phyloP scores from a whole-genome alignment of 2,113 vertebrate genomes.

The Ceuthmochares aereus region DNA sequence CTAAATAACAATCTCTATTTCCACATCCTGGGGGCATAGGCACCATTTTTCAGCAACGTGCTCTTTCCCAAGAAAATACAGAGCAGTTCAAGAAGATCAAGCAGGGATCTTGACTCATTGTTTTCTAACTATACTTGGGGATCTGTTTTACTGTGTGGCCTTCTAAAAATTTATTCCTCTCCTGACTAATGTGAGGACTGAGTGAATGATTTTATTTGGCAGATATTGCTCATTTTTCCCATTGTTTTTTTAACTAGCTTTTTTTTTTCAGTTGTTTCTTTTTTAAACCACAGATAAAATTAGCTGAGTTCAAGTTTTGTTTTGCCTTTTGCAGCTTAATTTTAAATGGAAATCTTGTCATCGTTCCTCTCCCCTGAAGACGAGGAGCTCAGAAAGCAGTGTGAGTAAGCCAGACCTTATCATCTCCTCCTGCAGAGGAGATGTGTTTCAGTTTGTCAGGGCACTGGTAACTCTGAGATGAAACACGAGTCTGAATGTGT shows the following conservation, averaged over 20 bases:
- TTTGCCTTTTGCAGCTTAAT: slow-evolving; percentile 32
- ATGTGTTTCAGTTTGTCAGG: not conserved
- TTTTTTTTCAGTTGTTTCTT: not conserved
- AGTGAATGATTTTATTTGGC: slow-evolving; percentile 39
- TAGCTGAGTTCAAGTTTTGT: slow-evolving; percentile 26
- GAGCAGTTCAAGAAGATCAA: not conserved
- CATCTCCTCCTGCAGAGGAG: not conserved
- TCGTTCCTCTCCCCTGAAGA: slow-evolving; percentile 19
- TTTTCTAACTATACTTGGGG: not conserved
- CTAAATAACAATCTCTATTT: fast-evolving
- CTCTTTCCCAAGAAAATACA: not conserved
- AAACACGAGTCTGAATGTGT: not conserved
- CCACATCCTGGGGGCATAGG: not conserved
- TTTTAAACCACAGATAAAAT: slow-evolving; percentile 47
- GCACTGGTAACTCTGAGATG: not conserved
- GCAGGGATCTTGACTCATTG: not conserved
- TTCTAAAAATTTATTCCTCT: slow-evolving; percentile 15
- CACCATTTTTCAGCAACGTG: not conserved
- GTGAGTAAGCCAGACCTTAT: not conserved
- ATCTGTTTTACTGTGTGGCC: not conserved
- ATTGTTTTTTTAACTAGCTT: not conserved
- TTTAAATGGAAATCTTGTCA: slow-evolving; percentile 35
- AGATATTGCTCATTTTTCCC: slow-evolving; percentile 53
- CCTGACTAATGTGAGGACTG: slow-evolving; percentile 10
- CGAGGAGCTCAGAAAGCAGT: not conserved